These are phyloP conservation scores for Staurois parvus DNA, from an alignment of 2,797 vertebrate genomes.

Conservation along the genomic window DNA sequence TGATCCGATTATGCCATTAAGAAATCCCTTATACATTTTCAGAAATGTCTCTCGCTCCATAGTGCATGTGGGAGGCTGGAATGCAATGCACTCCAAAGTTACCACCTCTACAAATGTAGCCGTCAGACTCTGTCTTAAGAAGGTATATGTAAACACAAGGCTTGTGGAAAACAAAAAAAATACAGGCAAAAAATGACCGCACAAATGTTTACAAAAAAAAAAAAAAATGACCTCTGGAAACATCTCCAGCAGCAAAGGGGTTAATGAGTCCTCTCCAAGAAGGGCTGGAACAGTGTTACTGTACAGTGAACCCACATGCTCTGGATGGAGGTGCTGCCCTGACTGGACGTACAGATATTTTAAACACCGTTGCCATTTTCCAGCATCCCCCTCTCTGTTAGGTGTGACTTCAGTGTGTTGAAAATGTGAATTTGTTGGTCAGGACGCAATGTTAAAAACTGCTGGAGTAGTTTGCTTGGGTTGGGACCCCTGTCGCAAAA, in stretches of 20 bases:
- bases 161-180: not conserved
- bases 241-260: conserved; percentile 22
- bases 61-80: not conserved
- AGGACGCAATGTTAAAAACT: conserved; percentile 90
- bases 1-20: not conserved
- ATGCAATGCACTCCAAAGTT: not conserved
- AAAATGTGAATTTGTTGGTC: conserved; percentile 98
- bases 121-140: not conserved
- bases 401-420: conserved; percentile 91
- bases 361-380: conserved; percentile 77
- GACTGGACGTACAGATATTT: conserved; percentile 8
- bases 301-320: conserved; percentile 36
- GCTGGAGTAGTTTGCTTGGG: conserved; percentile 93
- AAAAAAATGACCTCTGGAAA: conserved; percentile 11
- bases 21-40: not conserved
- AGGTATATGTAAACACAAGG: conserved; percentile 23
- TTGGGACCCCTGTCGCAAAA: conserved; percentile 92
- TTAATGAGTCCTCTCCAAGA: conserved; percentile 40
- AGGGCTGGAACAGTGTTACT: conserved; percentile 31
- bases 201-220: conserved; percentile 39
- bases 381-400: conserved; percentile 88
- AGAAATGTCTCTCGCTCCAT: not conserved
- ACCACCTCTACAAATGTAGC: not conserved
- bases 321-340: conserved; percentile 12
- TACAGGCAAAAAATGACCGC: conserved; percentile 25